A percentile compares a stretch with the other conserved stretches of the same genome.
Conservation (phyloP, 2,888 invertebrate genomes). For the Mallateleia sp. region DNA sequence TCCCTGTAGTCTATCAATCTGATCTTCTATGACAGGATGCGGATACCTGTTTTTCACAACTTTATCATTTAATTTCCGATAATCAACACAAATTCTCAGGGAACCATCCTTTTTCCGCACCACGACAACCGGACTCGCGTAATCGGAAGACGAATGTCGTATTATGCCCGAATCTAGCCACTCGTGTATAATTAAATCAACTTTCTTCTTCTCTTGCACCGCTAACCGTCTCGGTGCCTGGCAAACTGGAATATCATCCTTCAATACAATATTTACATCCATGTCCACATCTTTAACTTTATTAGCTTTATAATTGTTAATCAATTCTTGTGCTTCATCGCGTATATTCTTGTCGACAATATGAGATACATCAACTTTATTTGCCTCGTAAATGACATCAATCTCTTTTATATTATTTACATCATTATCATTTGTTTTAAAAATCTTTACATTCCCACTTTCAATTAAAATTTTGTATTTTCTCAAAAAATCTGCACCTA, state of each 20-base stretch:
- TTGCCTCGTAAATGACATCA: neutral
- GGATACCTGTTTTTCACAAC: slow-evolving; percentile 80
- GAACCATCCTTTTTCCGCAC: too few species aligned
- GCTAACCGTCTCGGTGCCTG: slow-evolving; percentile 81
- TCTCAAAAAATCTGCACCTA: slow-evolving; percentile 34
- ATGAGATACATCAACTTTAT: slow-evolving; percentile 39
- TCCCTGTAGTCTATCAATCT: slow-evolving; percentile 49
- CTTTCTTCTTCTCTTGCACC: slow-evolving; percentile 70
- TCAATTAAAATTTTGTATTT: slow-evolving; percentile 14
- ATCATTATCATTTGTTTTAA: neutral
- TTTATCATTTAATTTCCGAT: slow-evolving; percentile 85
- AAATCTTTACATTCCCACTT: neutral
- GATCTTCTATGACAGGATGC: slow-evolving; percentile 71
- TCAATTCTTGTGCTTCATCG: neutral
- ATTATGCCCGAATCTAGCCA: slow-evolving; percentile 84
- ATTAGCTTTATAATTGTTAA: slow-evolving; percentile 36
- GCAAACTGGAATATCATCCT: too few species aligned
- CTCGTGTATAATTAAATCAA: slow-evolving; percentile 81
- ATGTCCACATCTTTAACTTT: slow-evolving; percentile 51
- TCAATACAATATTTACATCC: too few species aligned
- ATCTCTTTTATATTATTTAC: too few species aligned
- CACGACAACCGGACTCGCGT: slow-evolving; percentile 83
- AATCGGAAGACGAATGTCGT: slow-evolving; percentile 82
- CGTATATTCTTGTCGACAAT: slow-evolving; percentile 38
- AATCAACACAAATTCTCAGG: slow-evolving; percentile 86